These are phyloP conservation scores for Amphilophus citrinellus DNA, from an alignment of 2,113 vertebrate species.

Conservation along the genomic window DNA sequence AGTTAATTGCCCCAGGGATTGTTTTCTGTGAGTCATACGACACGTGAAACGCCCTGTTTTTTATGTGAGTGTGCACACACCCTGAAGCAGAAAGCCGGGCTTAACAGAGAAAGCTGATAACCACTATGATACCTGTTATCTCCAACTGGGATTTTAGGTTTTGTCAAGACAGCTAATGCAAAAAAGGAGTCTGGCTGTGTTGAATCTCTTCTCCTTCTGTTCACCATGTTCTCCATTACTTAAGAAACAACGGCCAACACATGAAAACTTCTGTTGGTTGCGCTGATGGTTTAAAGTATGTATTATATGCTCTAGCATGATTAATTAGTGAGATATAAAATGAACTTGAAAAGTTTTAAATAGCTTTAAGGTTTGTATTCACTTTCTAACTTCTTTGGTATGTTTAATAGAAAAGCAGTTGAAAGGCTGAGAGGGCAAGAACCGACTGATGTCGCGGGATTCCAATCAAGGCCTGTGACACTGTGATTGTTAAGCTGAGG, in stretches of 20 bases:
- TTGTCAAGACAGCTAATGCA: too few relatives aligned
- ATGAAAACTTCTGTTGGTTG: background rate
- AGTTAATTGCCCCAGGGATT: too few relatives aligned
- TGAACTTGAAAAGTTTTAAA: background rate
- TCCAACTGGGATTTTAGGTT: too few relatives aligned
- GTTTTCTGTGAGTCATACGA: background rate
- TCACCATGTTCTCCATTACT: background rate
- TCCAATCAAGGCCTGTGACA: constrained; percentile 28
- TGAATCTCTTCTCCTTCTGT: background rate
- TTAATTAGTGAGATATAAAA: background rate
- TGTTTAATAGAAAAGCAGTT: constrained; percentile 15
- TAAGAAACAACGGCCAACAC: background rate
- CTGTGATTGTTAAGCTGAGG: background rate
- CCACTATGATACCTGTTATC: background rate
- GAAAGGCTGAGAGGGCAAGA: constrained; percentile 32
- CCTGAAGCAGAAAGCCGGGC: background rate
- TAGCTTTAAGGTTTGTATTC: background rate
- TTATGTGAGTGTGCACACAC: background rate
- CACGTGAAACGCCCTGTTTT: background rate
- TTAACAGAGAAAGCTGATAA: background rate
- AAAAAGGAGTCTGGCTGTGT: background rate
- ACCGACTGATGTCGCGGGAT: constrained; percentile 22
- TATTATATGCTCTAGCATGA: background rate
- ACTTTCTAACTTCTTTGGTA: background rate
- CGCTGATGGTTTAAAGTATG: background rate